Evolutionary conservation across 1,140 invertebrate species (phyloP), one percentile per base, ranked within the genome.

Genomic region (Cydia fagiglandana): DNA sequence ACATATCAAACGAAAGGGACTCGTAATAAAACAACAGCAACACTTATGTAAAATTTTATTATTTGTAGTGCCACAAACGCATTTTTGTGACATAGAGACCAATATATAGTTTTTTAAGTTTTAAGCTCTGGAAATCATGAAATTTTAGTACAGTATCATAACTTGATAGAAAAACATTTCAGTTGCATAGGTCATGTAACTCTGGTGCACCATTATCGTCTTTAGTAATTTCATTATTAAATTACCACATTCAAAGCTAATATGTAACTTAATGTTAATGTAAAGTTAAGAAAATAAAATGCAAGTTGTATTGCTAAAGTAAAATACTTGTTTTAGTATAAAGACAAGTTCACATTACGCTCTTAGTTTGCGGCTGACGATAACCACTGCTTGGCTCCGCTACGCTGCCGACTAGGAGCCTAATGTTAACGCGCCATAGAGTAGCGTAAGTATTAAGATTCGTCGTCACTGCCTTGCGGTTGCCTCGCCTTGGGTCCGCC

Each of bases 401-500:
- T 2, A 24, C 24, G 45, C 13, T 47, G 45, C 13, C 0, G 13
- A 17, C 50, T 6, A 53, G 15, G 47, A 50, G 47, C 47, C 47
- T 50, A 15, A 56, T 56, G 53, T 56, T 20, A 61, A 24, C 20
- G 2, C 6, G 6, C 56, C 1, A 3, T 61, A 3, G n/a, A 61
- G 56, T 24, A 74, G 50, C 5, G 34, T 47, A 41, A 70, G n/a
- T 12, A 41, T 87, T 92, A 92, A 79, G 89, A 93, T 85, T 97
- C 96, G 83, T 96, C 96, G 89, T 98, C 97, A 78, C 95, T 95
- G 82, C 94, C 94, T 64, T 94, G 94, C 53, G 94, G 94, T 64
- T 94, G 87, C 87, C 95, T 95, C 0, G 96, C 94, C 93, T 99
- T 99, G 1, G 99, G 98, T 73, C 98, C 98, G 75, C 98, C 98